Evolutionary conservation across 2,797 vertebrate species (phyloP).

Genomic region (Distichodus sexfasciatus): DNA sequence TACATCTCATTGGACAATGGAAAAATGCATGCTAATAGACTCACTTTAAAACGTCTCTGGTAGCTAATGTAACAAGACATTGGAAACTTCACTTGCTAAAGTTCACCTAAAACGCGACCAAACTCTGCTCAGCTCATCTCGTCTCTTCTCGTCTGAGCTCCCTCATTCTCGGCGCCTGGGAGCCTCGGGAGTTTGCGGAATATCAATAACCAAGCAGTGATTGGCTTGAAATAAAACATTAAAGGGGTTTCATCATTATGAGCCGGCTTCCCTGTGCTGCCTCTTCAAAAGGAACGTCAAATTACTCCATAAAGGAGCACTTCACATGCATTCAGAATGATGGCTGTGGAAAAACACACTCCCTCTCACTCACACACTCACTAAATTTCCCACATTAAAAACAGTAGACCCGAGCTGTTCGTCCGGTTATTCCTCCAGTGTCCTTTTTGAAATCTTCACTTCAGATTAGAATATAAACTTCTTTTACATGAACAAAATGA

Average conservation of each 20-base stretch:
- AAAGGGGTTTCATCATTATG: conserved; percentile 49
- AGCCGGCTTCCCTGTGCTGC: conserved; percentile 38
- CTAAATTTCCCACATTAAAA: not conserved
- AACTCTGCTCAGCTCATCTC: too few species aligned
- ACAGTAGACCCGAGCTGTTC: not conserved
- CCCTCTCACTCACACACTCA: too few species aligned
- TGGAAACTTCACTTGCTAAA: not conserved
- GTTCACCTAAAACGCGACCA: conserved; percentile 1
- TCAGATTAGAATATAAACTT: not conserved
- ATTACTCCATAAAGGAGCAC: conserved; percentile 32
- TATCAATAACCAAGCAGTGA: conserved; percentile 30
- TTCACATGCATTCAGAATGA: conserved; percentile 34
- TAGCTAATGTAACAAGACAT: not conserved
- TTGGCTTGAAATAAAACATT: conserved; percentile 43
- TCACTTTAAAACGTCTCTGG: too few species aligned
- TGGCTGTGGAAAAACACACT: conserved; percentile 13
- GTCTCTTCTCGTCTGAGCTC: too few species aligned
- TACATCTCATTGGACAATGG: too few species aligned
- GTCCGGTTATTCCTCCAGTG: not conserved
- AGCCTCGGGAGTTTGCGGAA: conserved; percentile 27
- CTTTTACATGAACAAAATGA: not conserved
- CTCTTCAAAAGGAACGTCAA: conserved; percentile 48
- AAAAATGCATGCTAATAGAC: too few species aligned
- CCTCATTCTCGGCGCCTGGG: not conserved
- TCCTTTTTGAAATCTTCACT: not conserved